Conservation (phyloP, 2,888 invertebrate species). For the Brachypalpus laphriformis region DNA sequence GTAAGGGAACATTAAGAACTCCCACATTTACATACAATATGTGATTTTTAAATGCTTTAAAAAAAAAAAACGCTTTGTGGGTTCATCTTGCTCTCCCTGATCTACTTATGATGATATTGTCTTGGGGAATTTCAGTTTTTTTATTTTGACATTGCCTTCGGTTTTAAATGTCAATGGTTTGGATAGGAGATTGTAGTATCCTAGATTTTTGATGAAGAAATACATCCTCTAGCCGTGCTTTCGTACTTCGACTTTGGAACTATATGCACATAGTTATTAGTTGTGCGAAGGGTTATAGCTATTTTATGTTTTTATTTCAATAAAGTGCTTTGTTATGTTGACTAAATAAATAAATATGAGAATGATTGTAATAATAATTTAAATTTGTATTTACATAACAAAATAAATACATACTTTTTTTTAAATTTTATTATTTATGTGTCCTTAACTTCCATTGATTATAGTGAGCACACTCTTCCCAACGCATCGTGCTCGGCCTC, state of each 20-base stretch:
- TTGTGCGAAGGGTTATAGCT: too few species aligned
- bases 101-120: conserved; percentile 1
- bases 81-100: not conserved
- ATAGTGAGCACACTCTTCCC: too few species aligned
- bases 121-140: not conserved
- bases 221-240: not conserved
- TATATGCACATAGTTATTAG: too few species aligned
- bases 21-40: not conserved
- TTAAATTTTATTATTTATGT: too few species aligned
- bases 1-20: not conserved
- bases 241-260: not conserved
- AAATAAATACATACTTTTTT: too few species aligned
- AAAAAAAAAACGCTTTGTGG: not conserved
- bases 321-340: too few species aligned
- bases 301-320: too few species aligned
- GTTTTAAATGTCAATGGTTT: not conserved
- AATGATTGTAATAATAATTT: too few species aligned
- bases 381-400: too few species aligned
- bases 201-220: not conserved
- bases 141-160: conserved; percentile 17
- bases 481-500: too few species aligned
- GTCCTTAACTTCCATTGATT: too few species aligned
- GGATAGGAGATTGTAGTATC: not conserved
- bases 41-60: not conserved
- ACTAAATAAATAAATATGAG: too few species aligned